Base-by-base conservation (phyloP, 2,113 vertebrate genomes). In the Hypomesus transpacificus region DNA sequence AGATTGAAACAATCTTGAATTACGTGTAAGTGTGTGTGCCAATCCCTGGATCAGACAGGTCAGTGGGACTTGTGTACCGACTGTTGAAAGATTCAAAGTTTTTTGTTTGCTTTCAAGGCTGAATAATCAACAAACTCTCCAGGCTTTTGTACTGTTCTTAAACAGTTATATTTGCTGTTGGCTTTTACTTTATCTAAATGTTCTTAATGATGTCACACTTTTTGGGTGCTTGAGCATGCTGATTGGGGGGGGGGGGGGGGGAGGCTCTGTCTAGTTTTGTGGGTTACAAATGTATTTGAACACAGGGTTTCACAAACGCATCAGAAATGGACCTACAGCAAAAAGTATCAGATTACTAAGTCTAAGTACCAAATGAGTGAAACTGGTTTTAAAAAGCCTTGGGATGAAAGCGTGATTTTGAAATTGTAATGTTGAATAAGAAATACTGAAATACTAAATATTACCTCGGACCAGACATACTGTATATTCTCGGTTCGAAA, bases 91-190 rank as follows among this genome's bases (percentile, higher is more conserved):
- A 85, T 89, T 84, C 84, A 90, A 54, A 80, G 83, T 87, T 84
- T 73, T 62, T 82, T 96, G 92, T 96, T 96, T 95, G 93, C 93
- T 91, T 88, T 94, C 80, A 87, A 86, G 93, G 85, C 93, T 88
- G 91, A 93, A 93, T 92, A 86, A 90, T 94, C 95, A 94, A 88
- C 86, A 95, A 93, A 94, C 94, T 93, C 94, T 95, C 91, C 89
- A 93, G 84, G 92, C 92, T 91, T 95, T 92, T 95, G 94, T 95
- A 78, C 73, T 91, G 74, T 76, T 85, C 75, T 82, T 92, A 89
- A 92, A 92, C 92, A 90, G 91, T 83, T 84, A 88, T 94, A 93
- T 94, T 95, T 93, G 93, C 89, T 91, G 87, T 88, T 88, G 89
- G 91, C 90, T 93, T 93, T 87, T 87, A 86, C 84, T 84, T 89